Evolutionary conservation across 2,113 vertebrate genomes (phyloP).

Genomic region (Chroicocephalus ridibundus): DNA sequence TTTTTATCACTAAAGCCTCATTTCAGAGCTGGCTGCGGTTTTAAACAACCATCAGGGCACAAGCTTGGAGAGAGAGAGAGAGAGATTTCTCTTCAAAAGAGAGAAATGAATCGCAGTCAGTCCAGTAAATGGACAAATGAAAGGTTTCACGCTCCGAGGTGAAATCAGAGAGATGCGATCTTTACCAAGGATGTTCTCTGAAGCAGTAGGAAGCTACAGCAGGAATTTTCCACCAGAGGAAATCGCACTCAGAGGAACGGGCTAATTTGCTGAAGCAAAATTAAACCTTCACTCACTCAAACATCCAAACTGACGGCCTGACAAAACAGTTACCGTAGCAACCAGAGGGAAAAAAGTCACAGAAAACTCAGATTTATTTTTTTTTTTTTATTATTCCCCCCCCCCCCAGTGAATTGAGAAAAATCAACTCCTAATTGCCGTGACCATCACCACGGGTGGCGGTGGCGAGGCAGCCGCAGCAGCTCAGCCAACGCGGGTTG

Average conservation of each 20-base stretch:
- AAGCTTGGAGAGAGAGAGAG: not conserved
- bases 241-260: not conserved
- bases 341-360: not conserved
- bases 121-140: not conserved
- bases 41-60: not conserved
- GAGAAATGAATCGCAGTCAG: not conserved
- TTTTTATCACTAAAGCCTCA: fast-evolving
- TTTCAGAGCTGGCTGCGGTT: not conserved
- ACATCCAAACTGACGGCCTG: not conserved
- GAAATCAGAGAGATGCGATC: not conserved
- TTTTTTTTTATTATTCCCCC: not conserved
- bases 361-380: not conserved
- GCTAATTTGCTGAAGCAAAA: not conserved
- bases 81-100: not conserved
- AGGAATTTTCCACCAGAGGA: not conserved
- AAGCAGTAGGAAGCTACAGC: not conserved
- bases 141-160: fast-evolving
- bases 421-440: not conserved
- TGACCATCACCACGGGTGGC: fast-evolving
- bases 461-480: not conserved
- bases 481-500: fast-evolving
- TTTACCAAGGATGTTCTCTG: not conserved
- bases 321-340: conserved; percentile 3
- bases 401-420: not conserved
- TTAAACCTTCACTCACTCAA: not conserved